Evolutionary conservation across 64 coral and sea anemone genomes (phyloP), one percentile per base, ranked within the genome.

Genomic region (Actinia equina): DNA sequence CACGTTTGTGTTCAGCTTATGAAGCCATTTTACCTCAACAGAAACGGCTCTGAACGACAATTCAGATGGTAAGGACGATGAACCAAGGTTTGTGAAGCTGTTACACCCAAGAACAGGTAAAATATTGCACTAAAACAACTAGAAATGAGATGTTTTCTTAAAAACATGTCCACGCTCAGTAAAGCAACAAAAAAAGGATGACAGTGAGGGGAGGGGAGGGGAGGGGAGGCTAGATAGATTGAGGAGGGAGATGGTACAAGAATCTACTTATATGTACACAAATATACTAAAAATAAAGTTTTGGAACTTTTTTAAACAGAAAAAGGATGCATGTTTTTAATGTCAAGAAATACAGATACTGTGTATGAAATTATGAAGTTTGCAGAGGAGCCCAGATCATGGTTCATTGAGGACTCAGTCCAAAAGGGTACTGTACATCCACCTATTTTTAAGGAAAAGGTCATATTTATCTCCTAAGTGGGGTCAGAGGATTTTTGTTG

Each of bases 321-420:
- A 56, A 77, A 93, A 79, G 88, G 81, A 44, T 37, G 69, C 3
- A 91, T 90, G 88, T 93, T 90, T 88, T 70, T 96, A 67, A 19
- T 96, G 44, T 93, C 94, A 37, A 53, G 62, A 58, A 65, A 84
- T 85, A 84, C 43, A 60, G 83, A 93, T 17, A 84, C 85, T 71
- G 86, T 96, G 25, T 96, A 85, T 88, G 94, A 96, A 88, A 85
- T 93, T 15, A 88, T 90, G 84, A 87, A 79, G 49, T 96, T 96
- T 82, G 85, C 69, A 42, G 94, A 96, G 23, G 91, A 90, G 74
- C 91, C 94, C 6, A 86, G 94, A 44, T 96, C 94, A 17, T 96
- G 94, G 94, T 96, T 96, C 85, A 83, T 96, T 7, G 91, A 96
- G 30, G 88, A 96, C 77, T 89, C 94, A 79, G 86, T 96, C 7